phyloP scores from a whole-genome alignment of 2,888 invertebrate species.

The Idaea biselata region DNA sequence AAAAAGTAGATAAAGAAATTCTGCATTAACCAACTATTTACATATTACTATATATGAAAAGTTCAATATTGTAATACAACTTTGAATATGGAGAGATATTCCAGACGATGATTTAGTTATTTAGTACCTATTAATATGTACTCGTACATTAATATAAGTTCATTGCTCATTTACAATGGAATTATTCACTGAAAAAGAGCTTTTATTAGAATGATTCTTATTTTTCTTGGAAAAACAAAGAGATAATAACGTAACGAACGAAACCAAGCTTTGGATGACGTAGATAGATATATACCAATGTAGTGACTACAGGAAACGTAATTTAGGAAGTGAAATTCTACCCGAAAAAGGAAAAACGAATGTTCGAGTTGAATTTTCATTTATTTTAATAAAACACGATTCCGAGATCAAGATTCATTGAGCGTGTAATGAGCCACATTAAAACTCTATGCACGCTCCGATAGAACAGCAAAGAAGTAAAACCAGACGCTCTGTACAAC shows the following conservation, averaged over 20 bases:
- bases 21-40: neutral
- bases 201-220: neutral
- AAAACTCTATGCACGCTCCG: slow-evolving; percentile 61
- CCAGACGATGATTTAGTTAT: neutral
- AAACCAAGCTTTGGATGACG: neutral
- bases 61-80: no score
- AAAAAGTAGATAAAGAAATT: slow-evolving; percentile 53
- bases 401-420: slow-evolving; percentile 20
- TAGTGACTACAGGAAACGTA: neutral
- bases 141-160: neutral
- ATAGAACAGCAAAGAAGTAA: slow-evolving; percentile 52
- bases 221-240: neutral
- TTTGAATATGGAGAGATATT: no score
- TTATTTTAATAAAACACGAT: slow-evolving; percentile 15
- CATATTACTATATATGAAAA: no score
- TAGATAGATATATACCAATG: neutral
- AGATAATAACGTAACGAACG: neutral
- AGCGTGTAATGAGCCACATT: slow-evolving; percentile 51
- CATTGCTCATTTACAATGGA: neutral
- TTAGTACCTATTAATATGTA: neutral
- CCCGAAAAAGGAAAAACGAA: neutral
- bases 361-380: slow-evolving; percentile 14
- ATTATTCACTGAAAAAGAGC: neutral
- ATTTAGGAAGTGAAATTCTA: neutral
- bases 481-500: slow-evolving; percentile 57